Conservation (phyloP, 2,888 invertebrate species). For the Colostygia pectinataria region DNA sequence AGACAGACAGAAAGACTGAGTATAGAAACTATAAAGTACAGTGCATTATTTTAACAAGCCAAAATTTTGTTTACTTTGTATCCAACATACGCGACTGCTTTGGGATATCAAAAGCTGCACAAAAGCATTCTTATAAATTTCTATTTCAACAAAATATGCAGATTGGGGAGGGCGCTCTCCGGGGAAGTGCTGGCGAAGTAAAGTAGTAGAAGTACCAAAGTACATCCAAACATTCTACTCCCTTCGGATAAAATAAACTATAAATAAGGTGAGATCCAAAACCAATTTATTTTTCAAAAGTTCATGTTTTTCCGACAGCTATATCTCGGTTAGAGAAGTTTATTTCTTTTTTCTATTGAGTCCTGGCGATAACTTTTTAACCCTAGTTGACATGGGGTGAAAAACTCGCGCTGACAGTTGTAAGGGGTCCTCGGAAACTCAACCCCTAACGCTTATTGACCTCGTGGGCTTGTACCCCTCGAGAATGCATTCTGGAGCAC, state of each 20-base stretch:
- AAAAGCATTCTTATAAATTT: conserved; percentile 32
- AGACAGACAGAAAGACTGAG: too few relatives aligned
- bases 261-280: conserved; percentile 30
- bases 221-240: conserved; percentile 28
- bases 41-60: conserved; percentile 8
- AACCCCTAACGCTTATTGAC: conserved; percentile 68
- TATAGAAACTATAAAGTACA: too few relatives aligned
- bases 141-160: conserved; percentile 28
- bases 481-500: conserved; percentile 62
- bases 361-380: conserved; percentile 69
- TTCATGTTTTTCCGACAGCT: conserved; percentile 38
- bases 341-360: conserved; percentile 68
- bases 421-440: conserved; percentile 59
- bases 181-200: conserved; percentile 7
- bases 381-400: conserved; percentile 72
- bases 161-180: conserved; percentile 17
- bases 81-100: conserved; percentile 18
- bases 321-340: conserved; percentile 42
- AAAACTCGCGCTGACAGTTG: conserved; percentile 73
- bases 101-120: conserved; percentile 27
- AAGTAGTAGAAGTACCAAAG: too few relatives aligned
- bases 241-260: conserved; percentile 26
- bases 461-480: conserved; percentile 51
- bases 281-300: conserved; percentile 46
- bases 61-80: conserved; percentile 19